Conservation (phyloP, 92 coral and sea anemone genomes). For the Chrysogorgia sp. region DNA sequence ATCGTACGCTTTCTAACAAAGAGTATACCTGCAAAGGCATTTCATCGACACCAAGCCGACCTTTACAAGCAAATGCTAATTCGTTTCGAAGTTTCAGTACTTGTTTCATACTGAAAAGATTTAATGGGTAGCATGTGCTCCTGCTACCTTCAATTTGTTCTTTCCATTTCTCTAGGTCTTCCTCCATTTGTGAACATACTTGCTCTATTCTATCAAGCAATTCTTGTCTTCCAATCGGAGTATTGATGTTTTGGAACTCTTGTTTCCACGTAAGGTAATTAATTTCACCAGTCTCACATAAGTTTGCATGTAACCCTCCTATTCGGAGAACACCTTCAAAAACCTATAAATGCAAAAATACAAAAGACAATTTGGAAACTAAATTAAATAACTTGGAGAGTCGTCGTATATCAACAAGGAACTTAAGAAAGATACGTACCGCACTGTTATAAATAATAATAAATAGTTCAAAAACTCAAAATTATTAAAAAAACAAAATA, state of each 20-base stretch:
- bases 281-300: conserved; percentile 77
- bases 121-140: conserved; percentile 50
- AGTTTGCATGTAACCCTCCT: conserved; percentile 55
- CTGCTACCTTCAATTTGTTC: conserved; percentile 61
- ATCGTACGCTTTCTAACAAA: conserved; percentile 73
- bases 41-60: conserved; percentile 14
- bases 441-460: too few species aligned
- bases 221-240: conserved; percentile 8
- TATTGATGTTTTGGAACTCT: conserved; percentile 55
- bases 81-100: conserved; percentile 64
- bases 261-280: conserved; percentile 70
- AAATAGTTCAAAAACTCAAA: too few species aligned
- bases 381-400: too few species aligned
- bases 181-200: conserved; percentile 57
- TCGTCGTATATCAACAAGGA: too few species aligned
- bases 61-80: conserved; percentile 60
- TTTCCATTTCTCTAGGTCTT: conserved; percentile 64
- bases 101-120: conserved; percentile 76
- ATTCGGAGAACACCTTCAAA: conserved; percentile 61
- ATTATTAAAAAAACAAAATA: too few species aligned
- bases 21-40: conserved; percentile 65
- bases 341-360: conserved; percentile 47
- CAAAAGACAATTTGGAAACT: too few species aligned
- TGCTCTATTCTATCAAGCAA: conserved; percentile 28
- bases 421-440: too few species aligned